These are phyloP conservation scores for Spodoptera picta DNA, from an alignment of 2,888 invertebrate species.

Conservation along the genomic window DNA sequence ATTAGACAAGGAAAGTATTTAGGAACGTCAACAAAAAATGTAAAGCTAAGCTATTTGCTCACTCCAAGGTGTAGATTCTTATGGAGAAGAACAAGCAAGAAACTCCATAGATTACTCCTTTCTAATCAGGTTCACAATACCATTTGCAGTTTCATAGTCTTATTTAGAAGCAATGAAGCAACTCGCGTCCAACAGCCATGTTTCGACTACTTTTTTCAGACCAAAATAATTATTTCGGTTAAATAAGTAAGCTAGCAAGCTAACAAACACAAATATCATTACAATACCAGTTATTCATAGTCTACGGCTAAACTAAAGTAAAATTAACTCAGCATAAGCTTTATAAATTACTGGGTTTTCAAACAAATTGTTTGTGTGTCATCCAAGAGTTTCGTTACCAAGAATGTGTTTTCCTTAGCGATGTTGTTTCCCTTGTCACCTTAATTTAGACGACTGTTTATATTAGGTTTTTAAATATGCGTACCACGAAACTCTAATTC, in stretches of 20 bases:
- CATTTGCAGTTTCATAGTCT: too few species aligned
- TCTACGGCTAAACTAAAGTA: slow-evolving; percentile 75
- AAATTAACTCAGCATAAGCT: slow-evolving; percentile 79
- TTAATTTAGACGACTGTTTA: slow-evolving; percentile 59
- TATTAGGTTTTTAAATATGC: slow-evolving; percentile 54
- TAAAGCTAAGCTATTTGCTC: too few species aligned
- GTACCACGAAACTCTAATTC: slow-evolving; percentile 42
- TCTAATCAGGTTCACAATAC: too few species aligned
- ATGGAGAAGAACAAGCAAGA: too few species aligned
- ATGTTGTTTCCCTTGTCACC: slow-evolving; percentile 52
- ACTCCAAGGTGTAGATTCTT: too few species aligned
- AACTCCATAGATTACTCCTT: too few species aligned
- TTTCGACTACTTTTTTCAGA: too few species aligned
- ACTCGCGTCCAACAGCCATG: too few species aligned
- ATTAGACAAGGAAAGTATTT: too few species aligned
- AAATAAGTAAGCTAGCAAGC: slow-evolving; percentile 77
- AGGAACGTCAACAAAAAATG: too few species aligned
- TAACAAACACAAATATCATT: too few species aligned
- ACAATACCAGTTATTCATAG: slow-evolving; percentile 69
- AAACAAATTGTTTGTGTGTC: slow-evolving; percentile 80
- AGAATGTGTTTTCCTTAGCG: slow-evolving; percentile 53
- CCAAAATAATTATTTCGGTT: slow-evolving; percentile 65
- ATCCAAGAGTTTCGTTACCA: slow-evolving; percentile 65
- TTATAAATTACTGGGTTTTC: slow-evolving; percentile 80
- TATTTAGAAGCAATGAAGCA: too few species aligned